phyloP scores from a whole-genome alignment of 2,888 invertebrate species.

The Rhogogaster chlorosoma region DNA sequence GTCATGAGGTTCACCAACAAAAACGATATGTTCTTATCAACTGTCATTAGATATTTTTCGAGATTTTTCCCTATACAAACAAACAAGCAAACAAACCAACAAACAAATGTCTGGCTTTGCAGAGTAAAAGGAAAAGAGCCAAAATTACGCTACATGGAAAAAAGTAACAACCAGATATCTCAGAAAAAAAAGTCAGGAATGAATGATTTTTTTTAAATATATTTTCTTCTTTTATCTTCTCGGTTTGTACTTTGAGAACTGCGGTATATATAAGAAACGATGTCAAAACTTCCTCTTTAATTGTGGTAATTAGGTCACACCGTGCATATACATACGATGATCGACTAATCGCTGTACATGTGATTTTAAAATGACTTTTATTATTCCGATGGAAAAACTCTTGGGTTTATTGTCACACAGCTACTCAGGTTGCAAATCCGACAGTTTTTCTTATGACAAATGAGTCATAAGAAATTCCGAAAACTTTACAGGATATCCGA shows the following conservation, averaged over 20 bases:
- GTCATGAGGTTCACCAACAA: neutral
- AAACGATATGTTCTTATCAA: neutral
- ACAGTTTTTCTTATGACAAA: neutral
- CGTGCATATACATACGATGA: neutral
- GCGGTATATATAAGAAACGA: neutral
- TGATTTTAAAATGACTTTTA: neutral
- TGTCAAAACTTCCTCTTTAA: neutral
- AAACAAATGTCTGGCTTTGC: neutral
- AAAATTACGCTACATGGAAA: neutral
- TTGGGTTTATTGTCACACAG: neutral
- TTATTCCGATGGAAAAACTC: neutral
- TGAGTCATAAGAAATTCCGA: neutral
- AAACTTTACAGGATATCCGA: constrained; percentile 23
- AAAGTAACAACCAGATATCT: neutral
- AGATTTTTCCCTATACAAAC: neutral
- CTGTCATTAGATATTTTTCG: neutral
- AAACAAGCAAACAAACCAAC: neutral
- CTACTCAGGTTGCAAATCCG: neutral
- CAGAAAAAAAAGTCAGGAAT: neutral
- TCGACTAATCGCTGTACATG: neutral
- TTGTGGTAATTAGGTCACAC: neutral
- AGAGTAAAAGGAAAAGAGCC: neutral
- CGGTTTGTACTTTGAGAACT: neutral
- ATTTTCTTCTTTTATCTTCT: neutral
- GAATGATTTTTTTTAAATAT: neutral